Percentiles rank a stretch among this genome's conserved stretches.
Evolutionary conservation across 2,888 invertebrate genomes (phyloP).

Genomic region (Eustalomyia histrio): DNA sequence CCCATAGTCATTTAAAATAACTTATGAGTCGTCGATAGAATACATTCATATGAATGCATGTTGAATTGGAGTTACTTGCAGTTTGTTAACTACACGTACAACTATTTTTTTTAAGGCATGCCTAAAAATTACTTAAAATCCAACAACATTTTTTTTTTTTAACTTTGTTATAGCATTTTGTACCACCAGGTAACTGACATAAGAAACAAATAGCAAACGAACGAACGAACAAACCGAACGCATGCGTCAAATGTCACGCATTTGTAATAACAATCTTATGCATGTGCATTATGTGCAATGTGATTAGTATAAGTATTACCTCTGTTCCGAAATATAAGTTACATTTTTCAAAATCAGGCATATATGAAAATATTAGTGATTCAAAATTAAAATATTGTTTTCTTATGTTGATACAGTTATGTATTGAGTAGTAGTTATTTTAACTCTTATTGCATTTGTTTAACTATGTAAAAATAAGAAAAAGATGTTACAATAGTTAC

Average conservation of each 20-base stretch:
- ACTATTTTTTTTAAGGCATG: background rate
- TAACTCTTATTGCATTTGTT: no score
- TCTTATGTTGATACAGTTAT: no score
- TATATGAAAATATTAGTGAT: no score
- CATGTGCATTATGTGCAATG: background rate
- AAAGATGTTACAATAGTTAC: no score
- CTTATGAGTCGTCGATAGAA: conserved; percentile 42
- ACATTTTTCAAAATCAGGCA: no score
- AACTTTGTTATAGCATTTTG: conserved; percentile 1
- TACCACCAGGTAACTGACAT: conserved; percentile 30
- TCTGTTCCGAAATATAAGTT: no score
- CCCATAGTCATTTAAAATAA: conserved; percentile 62
- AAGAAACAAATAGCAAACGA: no score
- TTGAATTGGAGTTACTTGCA: background rate
- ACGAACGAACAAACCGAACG: conserved; percentile 24
- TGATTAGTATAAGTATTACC: no score
- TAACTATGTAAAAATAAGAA: no score
- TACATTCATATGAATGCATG: conserved; percentile 12
- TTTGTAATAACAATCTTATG: conserved; percentile 42
- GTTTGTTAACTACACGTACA: conserved; percentile 7
- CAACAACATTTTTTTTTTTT: background rate
- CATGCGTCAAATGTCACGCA: conserved; percentile 66
- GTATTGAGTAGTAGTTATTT: no score
- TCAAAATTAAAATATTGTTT: no score
- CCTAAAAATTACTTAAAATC: background rate